A percentile compares a stretch with the other conserved stretches of the same genome.
These are phyloP conservation scores for Perca schrenkii DNA, from an alignment of 2,113 vertebrate genomes.

Conservation along the genomic window DNA sequence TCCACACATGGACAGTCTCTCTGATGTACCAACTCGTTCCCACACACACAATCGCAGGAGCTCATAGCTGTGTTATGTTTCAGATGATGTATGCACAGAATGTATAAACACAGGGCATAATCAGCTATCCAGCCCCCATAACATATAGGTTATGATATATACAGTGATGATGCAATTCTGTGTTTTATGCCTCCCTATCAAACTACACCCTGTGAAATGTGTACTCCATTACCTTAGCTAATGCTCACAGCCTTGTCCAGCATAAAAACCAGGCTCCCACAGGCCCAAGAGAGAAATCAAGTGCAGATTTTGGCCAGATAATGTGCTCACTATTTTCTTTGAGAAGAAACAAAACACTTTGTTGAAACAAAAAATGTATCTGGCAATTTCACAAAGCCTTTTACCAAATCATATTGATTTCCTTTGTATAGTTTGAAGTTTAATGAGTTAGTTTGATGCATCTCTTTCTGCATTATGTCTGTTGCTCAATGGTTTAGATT, in stretches of 20 bases:
- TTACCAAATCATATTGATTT: slow-evolving; percentile 55
- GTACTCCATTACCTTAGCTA: slow-evolving; percentile 7
- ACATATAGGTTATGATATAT: slow-evolving; percentile 48
- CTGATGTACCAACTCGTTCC: slow-evolving; percentile 13
- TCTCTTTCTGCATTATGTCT: slow-evolving; percentile 16
- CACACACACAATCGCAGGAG: slow-evolving; percentile 16
- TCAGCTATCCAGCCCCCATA: slow-evolving; percentile 42
- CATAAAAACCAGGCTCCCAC: slow-evolving; percentile 39
- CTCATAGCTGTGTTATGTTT: slow-evolving; percentile 61
- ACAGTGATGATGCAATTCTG: slow-evolving; percentile 63
- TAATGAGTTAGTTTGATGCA: slow-evolving; percentile 9
- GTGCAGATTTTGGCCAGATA: slow-evolving; percentile 64
- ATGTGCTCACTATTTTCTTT: slow-evolving; percentile 59
- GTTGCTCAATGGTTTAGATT: background rate
- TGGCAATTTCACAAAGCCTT: slow-evolving; percentile 40
- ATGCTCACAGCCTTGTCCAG: slow-evolving; percentile 23
- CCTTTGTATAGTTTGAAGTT: slow-evolving; percentile 27
- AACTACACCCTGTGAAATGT: slow-evolving; percentile 40
- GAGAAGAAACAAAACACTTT: slow-evolving; percentile 61
- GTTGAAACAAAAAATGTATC: slow-evolving; percentile 49
- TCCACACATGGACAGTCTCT: slow-evolving; percentile 42
- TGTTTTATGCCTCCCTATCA: slow-evolving; percentile 43
- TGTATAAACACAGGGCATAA: slow-evolving; percentile 40
- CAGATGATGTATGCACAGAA: slow-evolving; percentile 59
- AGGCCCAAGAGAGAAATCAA: slow-evolving; percentile 55